A percentile compares a stretch with the other conserved stretches of the same genome.
Conservation (phyloP, 1,140 invertebrate genomes). For the Diorhabda carinulata region DNA sequence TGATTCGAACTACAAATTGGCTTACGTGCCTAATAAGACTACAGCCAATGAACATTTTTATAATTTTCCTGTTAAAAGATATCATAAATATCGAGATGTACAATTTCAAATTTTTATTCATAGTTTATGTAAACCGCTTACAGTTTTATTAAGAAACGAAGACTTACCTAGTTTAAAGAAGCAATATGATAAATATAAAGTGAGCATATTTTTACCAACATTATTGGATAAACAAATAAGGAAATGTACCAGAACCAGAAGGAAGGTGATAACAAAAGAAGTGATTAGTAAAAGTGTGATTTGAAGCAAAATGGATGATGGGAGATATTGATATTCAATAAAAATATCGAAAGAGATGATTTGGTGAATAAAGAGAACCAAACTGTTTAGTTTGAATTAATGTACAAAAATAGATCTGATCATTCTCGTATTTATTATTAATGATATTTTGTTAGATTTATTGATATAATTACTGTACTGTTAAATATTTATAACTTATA, state of each 20-base stretch:
- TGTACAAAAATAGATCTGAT: too few species aligned
- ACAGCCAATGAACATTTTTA: conserved; percentile 18
- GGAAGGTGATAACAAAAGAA: too few species aligned
- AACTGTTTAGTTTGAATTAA: too few species aligned
- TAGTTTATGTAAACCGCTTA: conserved; percentile 28
- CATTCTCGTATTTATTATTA: too few species aligned
- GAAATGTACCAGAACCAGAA: too few species aligned
- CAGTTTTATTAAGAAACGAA: conserved; percentile 21
- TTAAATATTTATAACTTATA: too few species aligned
- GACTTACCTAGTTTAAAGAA: conserved; percentile 21
- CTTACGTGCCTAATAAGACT: conserved; percentile 20
- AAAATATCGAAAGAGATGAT: too few species aligned
- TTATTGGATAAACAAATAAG: not conserved
- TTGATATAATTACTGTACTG: too few species aligned
- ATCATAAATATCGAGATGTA: conserved; percentile 20
- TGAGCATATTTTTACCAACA: not conserved
- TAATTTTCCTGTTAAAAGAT: conserved; percentile 33
- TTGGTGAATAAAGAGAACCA: too few species aligned
- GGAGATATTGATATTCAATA: too few species aligned
- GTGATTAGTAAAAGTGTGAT: too few species aligned
- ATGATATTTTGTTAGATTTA: too few species aligned
- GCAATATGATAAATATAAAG: not conserved
- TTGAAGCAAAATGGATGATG: not conserved
- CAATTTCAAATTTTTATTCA: conserved; percentile 16
- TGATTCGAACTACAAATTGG: not conserved